Percentiles rank a stretch among this genome's conserved stretches.
Evolutionary conservation across 2,113 vertebrate species (phyloP).

Genomic region (Rallus limicola): DNA sequence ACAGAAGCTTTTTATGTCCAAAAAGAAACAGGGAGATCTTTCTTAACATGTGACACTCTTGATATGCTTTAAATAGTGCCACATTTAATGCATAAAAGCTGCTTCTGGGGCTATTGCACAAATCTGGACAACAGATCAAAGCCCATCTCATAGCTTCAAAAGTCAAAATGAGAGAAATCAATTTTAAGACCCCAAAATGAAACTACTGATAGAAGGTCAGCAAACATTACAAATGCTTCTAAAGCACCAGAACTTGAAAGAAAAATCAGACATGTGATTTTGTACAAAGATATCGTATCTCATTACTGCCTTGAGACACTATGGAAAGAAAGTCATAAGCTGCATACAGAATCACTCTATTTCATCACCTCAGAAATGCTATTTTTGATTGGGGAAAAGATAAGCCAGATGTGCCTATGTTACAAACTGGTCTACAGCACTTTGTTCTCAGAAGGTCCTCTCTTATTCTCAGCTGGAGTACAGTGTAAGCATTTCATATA

Average conservation of each 20-base stretch:
- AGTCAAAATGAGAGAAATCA: conserved; percentile 49
- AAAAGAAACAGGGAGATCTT: conserved; percentile 15
- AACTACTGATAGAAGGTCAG: conserved; percentile 42
- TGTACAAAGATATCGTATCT: conserved; percentile 29
- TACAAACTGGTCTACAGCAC: background rate
- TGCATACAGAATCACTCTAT: conserved; percentile 14
- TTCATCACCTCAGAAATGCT: background rate
- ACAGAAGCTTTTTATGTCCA: conserved; percentile 23
- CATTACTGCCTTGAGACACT: conserved; percentile 8
- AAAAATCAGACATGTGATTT: conserved; percentile 18
- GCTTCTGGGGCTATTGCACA: background rate
- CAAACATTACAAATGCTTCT: conserved; percentile 32
- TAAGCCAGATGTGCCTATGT: background rate
- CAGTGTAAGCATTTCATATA: background rate
- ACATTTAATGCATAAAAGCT: conserved; percentile 8
- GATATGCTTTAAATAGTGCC: conserved; percentile 1
- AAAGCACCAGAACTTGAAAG: conserved; percentile 50
- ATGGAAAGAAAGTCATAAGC: background rate
- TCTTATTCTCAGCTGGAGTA: background rate
- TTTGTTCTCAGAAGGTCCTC: conserved; percentile 2
- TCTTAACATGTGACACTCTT: conserved; percentile 1
- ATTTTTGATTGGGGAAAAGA: conserved; percentile 8
- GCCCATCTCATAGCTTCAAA: conserved; percentile 22
- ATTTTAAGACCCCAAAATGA: conserved; percentile 21
- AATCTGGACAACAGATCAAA: conserved; percentile 60